A percentile compares a stretch with the other conserved stretches of the same genome.
Conservation (phyloP, 2,113 vertebrate species). For the Gyps fulvus region DNA sequence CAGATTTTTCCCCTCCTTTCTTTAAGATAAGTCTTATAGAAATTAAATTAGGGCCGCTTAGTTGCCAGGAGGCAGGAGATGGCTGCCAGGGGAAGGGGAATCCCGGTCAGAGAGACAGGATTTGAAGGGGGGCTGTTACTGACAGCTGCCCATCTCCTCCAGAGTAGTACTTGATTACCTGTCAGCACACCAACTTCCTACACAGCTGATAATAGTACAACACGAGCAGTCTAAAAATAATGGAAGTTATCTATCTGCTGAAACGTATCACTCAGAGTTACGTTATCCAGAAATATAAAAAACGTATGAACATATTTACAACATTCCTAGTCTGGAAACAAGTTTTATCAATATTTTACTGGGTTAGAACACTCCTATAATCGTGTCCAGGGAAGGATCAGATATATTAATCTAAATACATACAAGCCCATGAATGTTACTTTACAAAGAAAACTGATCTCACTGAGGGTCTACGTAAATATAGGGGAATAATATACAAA, state of each 20-base stretch:
- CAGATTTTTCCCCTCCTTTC: background rate
- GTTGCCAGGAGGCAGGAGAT: background rate
- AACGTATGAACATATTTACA: background rate
- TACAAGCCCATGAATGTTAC: background rate
- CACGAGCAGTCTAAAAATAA: background rate
- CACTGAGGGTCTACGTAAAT: background rate
- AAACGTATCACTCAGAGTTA: background rate
- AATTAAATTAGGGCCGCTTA: background rate
- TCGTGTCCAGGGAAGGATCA: background rate
- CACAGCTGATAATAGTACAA: background rate
- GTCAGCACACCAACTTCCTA: background rate
- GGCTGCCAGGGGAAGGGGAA: background rate
- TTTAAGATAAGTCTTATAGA: background rate
- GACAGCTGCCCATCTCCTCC: background rate
- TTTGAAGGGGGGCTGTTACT: background rate
- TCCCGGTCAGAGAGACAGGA: background rate
- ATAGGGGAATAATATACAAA: background rate
- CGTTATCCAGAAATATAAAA: background rate
- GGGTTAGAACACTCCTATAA: background rate
- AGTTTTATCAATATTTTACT: background rate
- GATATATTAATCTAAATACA: background rate
- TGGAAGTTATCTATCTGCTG: background rate
- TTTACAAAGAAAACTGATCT: background rate
- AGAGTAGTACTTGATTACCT: background rate
- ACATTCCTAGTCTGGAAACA: background rate